Evolutionary conservation across 53 echinoderm and acorn worm species (phyloP), one percentile per base, ranked within the genome.

Genomic region (Hippasteria phrygiana): DNA sequence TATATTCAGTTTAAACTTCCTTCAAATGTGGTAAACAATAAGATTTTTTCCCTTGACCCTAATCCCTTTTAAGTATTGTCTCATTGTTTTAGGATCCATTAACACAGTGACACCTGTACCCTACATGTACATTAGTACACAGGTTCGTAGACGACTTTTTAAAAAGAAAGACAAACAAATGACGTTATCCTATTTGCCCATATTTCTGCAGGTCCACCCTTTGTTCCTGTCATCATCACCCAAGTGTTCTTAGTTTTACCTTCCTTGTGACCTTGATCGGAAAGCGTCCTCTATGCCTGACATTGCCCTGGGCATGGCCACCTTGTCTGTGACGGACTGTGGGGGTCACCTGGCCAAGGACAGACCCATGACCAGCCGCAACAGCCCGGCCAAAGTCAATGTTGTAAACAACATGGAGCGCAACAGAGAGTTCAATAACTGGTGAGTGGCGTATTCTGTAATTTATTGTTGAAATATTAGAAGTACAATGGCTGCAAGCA

Each of bases 301-400:
- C 84, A 95, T 91, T 74, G 91, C 93, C 33, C 64, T 83, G 48
- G 88, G 94, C 87, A 96, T 96, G 96, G 95, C 97, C 84, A 97
- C 97, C 59, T 92, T 97, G 71, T 95, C 97, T 73, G 95, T 97
- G 91, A 92, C 97, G 28, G 97, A 97, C 80, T 95, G 97, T 69
- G 95, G 95, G 48, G 94, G 93, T 90, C 94, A 89, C 89, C 80
- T 94, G 87, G 90, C 90, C 83, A 99, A 93, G 88, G 93, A 99
- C 59, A 83, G 87, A 64, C 99, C 96, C 43, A 90, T 99, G 86
- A 95, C 96, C 29, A 99, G 99, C 48, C 92, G 96, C 43, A 83
- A 99, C 71, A 96, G 96, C 71, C 99, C 99, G 4, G 92, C 94
- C 17, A 94, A 94, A 43, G 96, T 99, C 67, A 96, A 93, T 24